Evolutionary conservation across 2,797 vertebrate species (phyloP), one percentile per base, ranked within the genome.

Genomic region (Nannoperca obscura): DNA sequence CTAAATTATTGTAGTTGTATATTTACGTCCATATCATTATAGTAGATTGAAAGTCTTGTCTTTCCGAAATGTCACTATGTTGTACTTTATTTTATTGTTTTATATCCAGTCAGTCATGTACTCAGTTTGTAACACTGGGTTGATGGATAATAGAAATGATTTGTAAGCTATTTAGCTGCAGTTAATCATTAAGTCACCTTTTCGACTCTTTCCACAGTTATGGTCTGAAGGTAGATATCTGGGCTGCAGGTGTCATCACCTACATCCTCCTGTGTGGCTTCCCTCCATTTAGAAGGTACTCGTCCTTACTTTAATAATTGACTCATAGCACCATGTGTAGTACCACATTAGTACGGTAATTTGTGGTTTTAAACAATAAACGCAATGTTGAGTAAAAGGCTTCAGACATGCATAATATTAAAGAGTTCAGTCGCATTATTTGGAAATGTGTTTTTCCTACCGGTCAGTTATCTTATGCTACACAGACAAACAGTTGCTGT

Each of bases 261-360:
- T 99, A 98, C 94, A 99, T 99, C 74, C 95, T 99, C 3, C 90
- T 99, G 24, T 99, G 98, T 92, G 98, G 98, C 44, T 99, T 99
- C 85, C 98, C 98, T 30, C 98, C 98, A 0, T 99, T 99, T 86
- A 96, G 97, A 92, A 99, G 97, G 98, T 99, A 89, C 13, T 42
- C 30, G 0, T 34, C 7, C 12, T 32, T 32, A 32, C 5, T 5
- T 5, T 32, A 7, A 19, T 19, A 3, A 17, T 3, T 40, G 3
- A 20, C 27, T 22, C 30, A 17, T 0, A 10, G 17, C 17, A 17
- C 15, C 46, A 10, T 38, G 2, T 60, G 64, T 38, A 27, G 12
- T 5, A 42, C n/a, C 20, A 22, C 59, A 24, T 30, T 20, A 22
- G 7, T 2, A 53, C 27, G 14, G 69, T 59, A 0, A 13, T 59